Conservation (phyloP, 2,888 invertebrate genomes). For the Drosophila greeni region DNA sequence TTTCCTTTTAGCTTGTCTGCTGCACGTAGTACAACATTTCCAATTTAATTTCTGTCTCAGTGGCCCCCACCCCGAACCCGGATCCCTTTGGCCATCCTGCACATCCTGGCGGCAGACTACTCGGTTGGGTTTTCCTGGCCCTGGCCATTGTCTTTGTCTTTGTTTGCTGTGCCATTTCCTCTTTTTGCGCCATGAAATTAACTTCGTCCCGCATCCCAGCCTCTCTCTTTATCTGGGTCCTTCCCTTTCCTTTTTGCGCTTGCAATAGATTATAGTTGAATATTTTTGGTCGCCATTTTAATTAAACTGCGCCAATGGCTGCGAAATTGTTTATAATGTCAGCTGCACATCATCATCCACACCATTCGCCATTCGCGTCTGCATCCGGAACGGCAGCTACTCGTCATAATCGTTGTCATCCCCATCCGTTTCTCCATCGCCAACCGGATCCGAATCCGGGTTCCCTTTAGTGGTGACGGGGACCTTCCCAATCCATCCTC, state of each 20-base stretch:
- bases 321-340: conserved; percentile 55
- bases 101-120: conserved; percentile 26
- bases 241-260: conserved; percentile 2
- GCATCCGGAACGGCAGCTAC: conserved; percentile 8
- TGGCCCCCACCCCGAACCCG: conserved; percentile 24
- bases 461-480: neutral
- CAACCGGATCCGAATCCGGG: conserved; percentile 1
- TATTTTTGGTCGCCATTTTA: conserved; percentile 54
- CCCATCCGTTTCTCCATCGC: conserved; percentile 14
- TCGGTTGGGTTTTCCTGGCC: conserved; percentile 41
- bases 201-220: conserved; percentile 38
- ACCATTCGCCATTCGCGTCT: conserved; percentile 17
- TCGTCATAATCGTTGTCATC: conserved; percentile 25
- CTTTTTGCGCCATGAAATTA: conserved; percentile 64
- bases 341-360: conserved; percentile 38
- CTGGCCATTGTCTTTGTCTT: conserved; percentile 66
- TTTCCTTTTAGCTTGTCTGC: conserved; percentile 62
- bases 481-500: neutral
- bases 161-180: conserved; percentile 69
- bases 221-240: neutral
- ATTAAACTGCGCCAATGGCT: conserved; percentile 55
- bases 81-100: conserved; percentile 15
- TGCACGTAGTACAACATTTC: conserved; percentile 64
- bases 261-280: conserved; percentile 55
- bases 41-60: conserved; percentile 71